phyloP scores from a whole-genome alignment of 2,797 vertebrate genomes.

The Rhynchonycteris naso region DNA sequence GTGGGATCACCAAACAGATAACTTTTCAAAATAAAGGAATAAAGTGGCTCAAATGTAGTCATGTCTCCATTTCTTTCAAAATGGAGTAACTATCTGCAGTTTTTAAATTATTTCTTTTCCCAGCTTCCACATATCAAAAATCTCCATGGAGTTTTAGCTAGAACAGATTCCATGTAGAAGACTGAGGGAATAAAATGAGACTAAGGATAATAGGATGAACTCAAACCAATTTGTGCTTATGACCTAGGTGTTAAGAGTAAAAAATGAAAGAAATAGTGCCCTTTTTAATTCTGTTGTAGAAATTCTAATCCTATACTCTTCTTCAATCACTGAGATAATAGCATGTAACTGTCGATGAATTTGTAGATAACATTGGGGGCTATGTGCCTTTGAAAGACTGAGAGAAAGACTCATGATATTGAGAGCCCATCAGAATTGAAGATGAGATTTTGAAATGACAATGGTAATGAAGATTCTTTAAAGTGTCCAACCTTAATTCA shows the following conservation, averaged over 20 bases:
- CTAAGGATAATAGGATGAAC: not conserved
- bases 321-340: slow-evolving; percentile 46
- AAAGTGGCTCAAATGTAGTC: not conserved
- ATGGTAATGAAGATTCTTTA: slow-evolving; percentile 16
- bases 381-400: slow-evolving; percentile 8
- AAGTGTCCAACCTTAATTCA: slow-evolving; percentile 32
- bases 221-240: slow-evolving; percentile 35
- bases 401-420: not conserved
- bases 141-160: slow-evolving; percentile 26
- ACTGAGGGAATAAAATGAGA: not conserved
- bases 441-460: slow-evolving; percentile 52
- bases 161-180: not conserved
- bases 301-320: slow-evolving; percentile 9
- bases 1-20: not conserved
- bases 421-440: slow-evolving; percentile 15
- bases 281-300: slow-evolving; percentile 24
- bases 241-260: slow-evolving; percentile 13
- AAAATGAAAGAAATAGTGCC: slow-evolving; percentile 44
- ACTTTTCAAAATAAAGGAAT: not conserved
- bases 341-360: slow-evolving; percentile 41
- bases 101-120: not conserved
- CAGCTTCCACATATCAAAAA: not conserved
- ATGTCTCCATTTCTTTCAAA: not conserved
- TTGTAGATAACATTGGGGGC: not conserved
- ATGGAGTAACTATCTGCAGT: not conserved